Evolutionary conservation across 2,888 invertebrate species (phyloP), one percentile per base, ranked within the genome.

Genomic region (Entomobrya proxima): DNA sequence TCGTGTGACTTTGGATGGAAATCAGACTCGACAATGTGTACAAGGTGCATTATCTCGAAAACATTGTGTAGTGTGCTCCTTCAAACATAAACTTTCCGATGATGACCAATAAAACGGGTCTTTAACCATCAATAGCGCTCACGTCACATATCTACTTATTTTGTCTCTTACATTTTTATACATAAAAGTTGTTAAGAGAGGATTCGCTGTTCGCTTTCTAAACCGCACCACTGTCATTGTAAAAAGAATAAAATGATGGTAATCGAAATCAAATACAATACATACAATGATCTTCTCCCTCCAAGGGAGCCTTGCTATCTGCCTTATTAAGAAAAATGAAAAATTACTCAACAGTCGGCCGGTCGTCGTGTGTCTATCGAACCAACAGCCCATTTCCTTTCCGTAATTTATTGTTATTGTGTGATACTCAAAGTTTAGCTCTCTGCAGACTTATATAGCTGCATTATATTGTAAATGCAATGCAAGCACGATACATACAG

Each of bases 321-420:
- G 58, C 85, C 87, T 87, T 87, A 85, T 85, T 87, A 87, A 87
- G 87, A 76, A 83, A 85, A 85, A 85, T 87, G 87, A 87, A 85
- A 87, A 85, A 87, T 87, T 72, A 55, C 76, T 69, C 72, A 61
- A 78, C 35, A 83, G 61, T 35, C 76, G 74, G 47, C 24, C 74
- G 74, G 74, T 50, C 74, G 74, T 74, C 74, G 50, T 47, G 50
- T 58, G 47, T 67, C 44, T 79, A 85, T 85, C 80, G 85, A 85
- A 75, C 85, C 79, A 85, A 85, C 78, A 79, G 58, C 18, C 64
- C 55, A 55, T 83, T 74, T 69, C 55, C 40, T 52, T 35, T 64
- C 72, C 50, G 24, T 67, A 76, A 75, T 76, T 83, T 83, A 83
- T 83, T 67, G 37, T 74, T 47, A 77, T 77, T 47, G 64, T 76